Percentiles rank a stretch among this genome's conserved stretches.
Conservation (phyloP, 2,113 vertebrate species). For the Sorex fumeus region DNA sequence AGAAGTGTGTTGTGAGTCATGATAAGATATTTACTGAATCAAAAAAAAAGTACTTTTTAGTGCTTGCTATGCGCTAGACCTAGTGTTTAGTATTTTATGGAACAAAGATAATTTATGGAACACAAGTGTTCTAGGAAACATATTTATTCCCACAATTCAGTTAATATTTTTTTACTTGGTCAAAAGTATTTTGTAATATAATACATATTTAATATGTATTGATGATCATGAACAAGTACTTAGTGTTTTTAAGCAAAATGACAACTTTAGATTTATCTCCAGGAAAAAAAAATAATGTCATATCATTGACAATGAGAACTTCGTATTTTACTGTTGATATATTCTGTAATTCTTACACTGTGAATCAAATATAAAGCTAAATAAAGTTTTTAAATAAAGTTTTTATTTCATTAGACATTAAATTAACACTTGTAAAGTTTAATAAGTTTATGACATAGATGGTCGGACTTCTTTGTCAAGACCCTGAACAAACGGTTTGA, state of each 20-base stretch:
- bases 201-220: too few relatives aligned
- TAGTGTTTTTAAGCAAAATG: not conserved
- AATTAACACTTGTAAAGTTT: slow-evolving; percentile 49
- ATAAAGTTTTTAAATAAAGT: too few relatives aligned
- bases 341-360: too few relatives aligned
- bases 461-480: too few relatives aligned
- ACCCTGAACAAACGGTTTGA: too few relatives aligned
- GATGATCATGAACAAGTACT: not conserved
- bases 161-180: not conserved
- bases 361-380: too few relatives aligned
- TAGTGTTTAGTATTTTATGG: not conserved
- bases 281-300: not conserved
- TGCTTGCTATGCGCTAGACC: not conserved
- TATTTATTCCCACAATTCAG: not conserved
- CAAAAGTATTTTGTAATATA: not conserved
- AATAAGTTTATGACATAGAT: slow-evolving; percentile 5
- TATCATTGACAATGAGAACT: too few relatives aligned
- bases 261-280: slow-evolving; percentile 37
- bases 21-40: slow-evolving; percentile 59
- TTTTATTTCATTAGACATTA: slow-evolving; percentile 1
- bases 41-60: slow-evolving; percentile 46
- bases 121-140: not conserved
- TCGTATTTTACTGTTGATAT: too few relatives aligned
- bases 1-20: not conserved
- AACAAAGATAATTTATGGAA: not conserved